Conservation (phyloP, 2,888 invertebrate species). For the Erannis defoliaria region DNA sequence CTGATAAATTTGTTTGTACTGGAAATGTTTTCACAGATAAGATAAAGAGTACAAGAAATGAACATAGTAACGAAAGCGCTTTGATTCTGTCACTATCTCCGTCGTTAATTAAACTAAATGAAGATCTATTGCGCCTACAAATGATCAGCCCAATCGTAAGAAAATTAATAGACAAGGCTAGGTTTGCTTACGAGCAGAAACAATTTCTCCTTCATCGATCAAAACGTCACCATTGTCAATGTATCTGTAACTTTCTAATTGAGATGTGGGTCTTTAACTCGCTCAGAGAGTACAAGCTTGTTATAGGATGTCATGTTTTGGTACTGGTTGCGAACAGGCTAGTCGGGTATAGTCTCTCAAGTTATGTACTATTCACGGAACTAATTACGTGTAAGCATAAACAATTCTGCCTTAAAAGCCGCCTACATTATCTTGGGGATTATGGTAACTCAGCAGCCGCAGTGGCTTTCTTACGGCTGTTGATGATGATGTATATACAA, state of each 20-base stretch:
- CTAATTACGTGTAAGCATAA: too few species aligned
- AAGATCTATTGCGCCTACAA: conserved; percentile 9
- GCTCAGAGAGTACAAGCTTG: conserved; percentile 48
- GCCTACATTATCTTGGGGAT: too few species aligned
- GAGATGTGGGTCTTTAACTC: conserved; percentile 61
- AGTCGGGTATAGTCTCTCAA: background rate
- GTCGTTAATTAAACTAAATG: conserved; percentile 20
- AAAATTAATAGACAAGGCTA: conserved; percentile 35
- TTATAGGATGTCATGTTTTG: conserved; percentile 55
- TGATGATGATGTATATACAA: too few species aligned
- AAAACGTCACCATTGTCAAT: conserved; percentile 61
- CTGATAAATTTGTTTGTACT: conserved; percentile 10
- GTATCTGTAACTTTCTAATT: conserved; percentile 70
- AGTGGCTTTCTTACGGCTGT: too few species aligned
- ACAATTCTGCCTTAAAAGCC: too few species aligned
- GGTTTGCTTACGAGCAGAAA: conserved; percentile 49
- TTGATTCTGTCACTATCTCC: conserved; percentile 5
- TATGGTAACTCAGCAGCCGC: too few species aligned
- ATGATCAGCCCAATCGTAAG: conserved; percentile 18
- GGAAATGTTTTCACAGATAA: conserved; percentile 14
- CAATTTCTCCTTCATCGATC: conserved; percentile 61
- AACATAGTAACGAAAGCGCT: conserved; percentile 6
- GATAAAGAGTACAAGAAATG: conserved; percentile 3
- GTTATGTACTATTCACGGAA: too few species aligned
- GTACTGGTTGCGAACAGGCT: conserved; percentile 45